Conservation (phyloP, 2,888 invertebrate species). For the Gastrophysa polygoni region DNA sequence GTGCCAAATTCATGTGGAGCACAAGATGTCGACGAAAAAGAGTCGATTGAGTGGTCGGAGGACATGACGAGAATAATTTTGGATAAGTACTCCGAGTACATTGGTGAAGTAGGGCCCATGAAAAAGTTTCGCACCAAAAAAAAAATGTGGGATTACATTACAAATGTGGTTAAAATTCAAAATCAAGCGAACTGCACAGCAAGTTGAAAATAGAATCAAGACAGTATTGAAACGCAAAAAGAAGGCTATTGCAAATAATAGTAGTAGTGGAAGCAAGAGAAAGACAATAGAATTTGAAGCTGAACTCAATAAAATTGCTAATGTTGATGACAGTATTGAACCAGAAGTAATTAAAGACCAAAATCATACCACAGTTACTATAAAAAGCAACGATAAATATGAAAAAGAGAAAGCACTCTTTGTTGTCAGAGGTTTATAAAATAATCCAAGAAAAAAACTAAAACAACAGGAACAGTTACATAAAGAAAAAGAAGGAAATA, state of each 20-base stretch:
- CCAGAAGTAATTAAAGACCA: conserved; percentile 26
- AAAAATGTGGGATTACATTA: conserved; percentile 31
- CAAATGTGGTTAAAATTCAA: conserved; percentile 20
- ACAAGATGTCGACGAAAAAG: conserved; percentile 1
- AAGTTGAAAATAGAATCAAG: conserved; percentile 33
- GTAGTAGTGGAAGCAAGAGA: conserved; percentile 19
- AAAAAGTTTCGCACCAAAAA: conserved; percentile 26
- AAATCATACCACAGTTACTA: neutral
- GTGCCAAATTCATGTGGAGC: neutral
- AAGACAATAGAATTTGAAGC: conserved; percentile 26
- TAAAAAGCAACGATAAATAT: neutral
- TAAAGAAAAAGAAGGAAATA: conserved; percentile 12
- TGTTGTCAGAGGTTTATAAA: neutral
- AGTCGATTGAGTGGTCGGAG: conserved; percentile 1
- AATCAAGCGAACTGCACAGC: conserved; percentile 8
- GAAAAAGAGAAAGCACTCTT: neutral
- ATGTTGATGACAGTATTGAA: conserved; percentile 35
- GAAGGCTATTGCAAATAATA: conserved; percentile 30
- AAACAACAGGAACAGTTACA: neutral
- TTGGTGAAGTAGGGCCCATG: conserved; percentile 3
- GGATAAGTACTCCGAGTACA: neutral
- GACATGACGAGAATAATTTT: neutral
- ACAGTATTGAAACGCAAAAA: conserved; percentile 34
- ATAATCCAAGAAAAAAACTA: neutral
- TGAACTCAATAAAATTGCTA: conserved; percentile 31